These are phyloP conservation scores for Drosophila equinoxialis DNA, from an alignment of 1,140 invertebrate genomes.

Conservation along the genomic window DNA sequence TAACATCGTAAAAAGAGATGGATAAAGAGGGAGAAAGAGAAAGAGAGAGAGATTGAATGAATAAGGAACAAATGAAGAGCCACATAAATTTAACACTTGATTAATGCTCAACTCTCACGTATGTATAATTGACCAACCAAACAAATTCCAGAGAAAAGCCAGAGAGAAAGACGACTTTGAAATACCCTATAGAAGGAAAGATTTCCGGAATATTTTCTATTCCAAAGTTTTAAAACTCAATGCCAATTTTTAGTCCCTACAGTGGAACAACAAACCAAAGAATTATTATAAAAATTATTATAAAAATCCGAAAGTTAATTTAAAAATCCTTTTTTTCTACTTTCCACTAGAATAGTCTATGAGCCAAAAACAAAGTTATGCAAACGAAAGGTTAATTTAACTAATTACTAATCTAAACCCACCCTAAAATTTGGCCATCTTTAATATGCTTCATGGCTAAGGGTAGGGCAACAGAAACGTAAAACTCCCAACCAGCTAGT, in stretches of 20 bases:
- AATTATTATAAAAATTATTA: too few species aligned
- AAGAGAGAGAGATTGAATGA: neutral
- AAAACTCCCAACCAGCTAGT: neutral
- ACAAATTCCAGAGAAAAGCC: neutral
- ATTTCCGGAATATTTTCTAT: too few species aligned
- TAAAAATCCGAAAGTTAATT: too few species aligned
- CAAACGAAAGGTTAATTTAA: too few species aligned
- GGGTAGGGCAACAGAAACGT: neutral
- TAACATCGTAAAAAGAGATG: neutral
- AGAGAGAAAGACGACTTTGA: neutral
- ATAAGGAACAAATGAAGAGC: constrained; percentile 6
- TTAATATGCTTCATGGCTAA: neutral
- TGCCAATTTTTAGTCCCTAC: too few species aligned
- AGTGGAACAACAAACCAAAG: too few species aligned
- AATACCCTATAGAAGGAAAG: neutral
- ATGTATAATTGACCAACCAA: constrained; percentile 13
- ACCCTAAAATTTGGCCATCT: neutral
- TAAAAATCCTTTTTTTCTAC: too few species aligned
- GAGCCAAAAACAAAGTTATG: too few species aligned
- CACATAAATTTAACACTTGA: constrained; percentile 27
- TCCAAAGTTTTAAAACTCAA: too few species aligned
- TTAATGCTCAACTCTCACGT: constrained; percentile 44
- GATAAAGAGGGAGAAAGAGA: constrained; percentile 18
- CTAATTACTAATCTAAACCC: neutral
- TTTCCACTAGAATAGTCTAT: too few species aligned